Conservation (phyloP, 2,888 invertebrate species). For the Digitonthophagus gazella region DNA sequence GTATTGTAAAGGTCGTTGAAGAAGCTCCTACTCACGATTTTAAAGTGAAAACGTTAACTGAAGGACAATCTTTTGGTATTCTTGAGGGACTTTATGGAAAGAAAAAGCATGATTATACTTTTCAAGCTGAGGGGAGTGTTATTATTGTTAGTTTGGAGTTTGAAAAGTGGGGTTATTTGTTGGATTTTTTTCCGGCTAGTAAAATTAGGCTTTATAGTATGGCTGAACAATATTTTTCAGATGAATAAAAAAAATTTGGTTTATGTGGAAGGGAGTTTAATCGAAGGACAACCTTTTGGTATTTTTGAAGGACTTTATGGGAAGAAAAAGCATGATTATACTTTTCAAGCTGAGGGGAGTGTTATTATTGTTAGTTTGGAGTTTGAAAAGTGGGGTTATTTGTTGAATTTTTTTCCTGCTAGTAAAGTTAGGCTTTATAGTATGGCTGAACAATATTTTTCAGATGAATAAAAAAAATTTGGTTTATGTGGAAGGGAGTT, state of each 20-base stretch:
- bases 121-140: slow-evolving; percentile 23
- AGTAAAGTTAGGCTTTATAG: too few relatives aligned
- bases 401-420: too few relatives aligned
- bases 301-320: too few relatives aligned
- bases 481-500: too few relatives aligned
- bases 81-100: slow-evolving; percentile 29
- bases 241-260: neutral
- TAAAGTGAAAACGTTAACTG: slow-evolving; percentile 8
- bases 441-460: too few relatives aligned
- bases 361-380: too few relatives aligned
- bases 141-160: slow-evolving; percentile 25
- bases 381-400: too few relatives aligned
- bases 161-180: slow-evolving; percentile 28
- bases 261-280: too few relatives aligned
- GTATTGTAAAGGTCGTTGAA: slow-evolving; percentile 25
- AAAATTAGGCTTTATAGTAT: slow-evolving; percentile 20
- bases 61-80: slow-evolving; percentile 28
- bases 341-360: too few relatives aligned
- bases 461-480: too few relatives aligned
- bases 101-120: slow-evolving; percentile 28
- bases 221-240: slow-evolving; percentile 10
- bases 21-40: slow-evolving; percentile 25
- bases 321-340: too few relatives aligned
- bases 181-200: slow-evolving; percentile 32
- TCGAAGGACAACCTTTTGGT: too few relatives aligned